Evolutionary conservation across 2,888 invertebrate genomes (phyloP).

Genomic region (Auanema freiburgensis): DNA sequence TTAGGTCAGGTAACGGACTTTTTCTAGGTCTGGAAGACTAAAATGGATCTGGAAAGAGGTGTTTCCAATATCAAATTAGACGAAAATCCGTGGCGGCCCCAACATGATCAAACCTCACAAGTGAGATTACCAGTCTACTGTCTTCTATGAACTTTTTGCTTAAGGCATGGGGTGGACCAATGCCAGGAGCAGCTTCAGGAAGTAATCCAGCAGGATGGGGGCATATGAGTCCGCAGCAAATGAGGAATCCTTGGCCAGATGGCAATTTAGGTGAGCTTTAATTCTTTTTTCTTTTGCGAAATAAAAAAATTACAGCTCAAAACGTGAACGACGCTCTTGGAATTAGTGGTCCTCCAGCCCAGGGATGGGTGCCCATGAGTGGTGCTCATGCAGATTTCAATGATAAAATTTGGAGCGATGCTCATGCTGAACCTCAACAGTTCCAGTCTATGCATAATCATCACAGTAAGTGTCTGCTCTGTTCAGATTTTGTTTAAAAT

Average conservation of each 20-base stretch:
- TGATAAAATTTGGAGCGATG: conserved; percentile 23
- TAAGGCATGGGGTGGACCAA: conserved; percentile 35
- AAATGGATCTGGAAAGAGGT: conserved; percentile 43
- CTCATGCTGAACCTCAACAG: conserved; percentile 11
- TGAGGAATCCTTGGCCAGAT: conserved; percentile 22
- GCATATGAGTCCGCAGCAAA: conserved; percentile 25
- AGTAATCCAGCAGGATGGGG: conserved; percentile 21
- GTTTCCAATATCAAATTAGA: conserved; percentile 41
- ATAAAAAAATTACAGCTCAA: conserved; percentile 12
- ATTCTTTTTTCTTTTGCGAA: not conserved
- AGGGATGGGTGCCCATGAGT: conserved; percentile 20
- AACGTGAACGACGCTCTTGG: conserved; percentile 26
- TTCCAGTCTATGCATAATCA: conserved; percentile 25
- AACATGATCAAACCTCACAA: conserved; percentile 34
- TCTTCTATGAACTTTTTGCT: not conserved
- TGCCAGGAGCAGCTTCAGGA: conserved; percentile 20
- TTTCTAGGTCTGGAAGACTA: conserved; percentile 16
- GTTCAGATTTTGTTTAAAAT: not conserved
- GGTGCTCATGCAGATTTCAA: conserved; percentile 16
- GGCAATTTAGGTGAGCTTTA: conserved; percentile 13
- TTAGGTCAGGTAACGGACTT: conserved; percentile 2
- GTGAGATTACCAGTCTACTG: conserved; percentile 1
- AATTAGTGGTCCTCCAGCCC: conserved; percentile 10
- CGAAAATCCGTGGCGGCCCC: conserved; percentile 38
- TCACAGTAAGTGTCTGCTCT: conserved; percentile 10